Evolutionary conservation across 2,888 invertebrate species (phyloP), one percentile per base, ranked within the genome.

Genomic region (Amphipyra tragopoginis): DNA sequence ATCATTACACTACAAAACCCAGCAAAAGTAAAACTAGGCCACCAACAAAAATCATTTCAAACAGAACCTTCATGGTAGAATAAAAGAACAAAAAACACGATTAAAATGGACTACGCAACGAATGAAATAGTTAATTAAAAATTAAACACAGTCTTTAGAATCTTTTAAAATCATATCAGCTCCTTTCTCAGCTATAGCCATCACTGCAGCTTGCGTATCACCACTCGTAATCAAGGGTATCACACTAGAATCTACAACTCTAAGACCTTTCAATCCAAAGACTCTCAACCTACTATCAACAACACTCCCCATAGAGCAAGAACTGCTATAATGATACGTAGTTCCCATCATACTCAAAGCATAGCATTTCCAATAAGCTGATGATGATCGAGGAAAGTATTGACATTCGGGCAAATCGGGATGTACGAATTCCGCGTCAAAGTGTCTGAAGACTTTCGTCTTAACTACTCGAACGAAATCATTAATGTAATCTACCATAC

Each of bases 161-260:
- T 76, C 73, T 36, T 65, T 44, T 10, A 77, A 69, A 6, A 81
- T 77, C 53, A 80, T 61, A 63, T 77, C 78, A 9, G 78, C 53
- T 0, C 95, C 96, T 77, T 96, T 96, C 77, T 96, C 96, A 0
- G 94, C 96, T 8, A 96, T 95, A 95, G 96, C 96, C 10, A 96
- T 91, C 0, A 93, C 90, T 0, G 96, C 95, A 0, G 96, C 96
- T 65, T 96, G 95, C 0, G 95, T 96, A 70, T 96, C 95, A 0
- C 96, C 96, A 7, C 95, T 95, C 0, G 93, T 89, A 0, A 95
- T 93, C 15, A 86, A 85, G 0, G 96, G 96, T 95, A 96, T 96
- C 5, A 96, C 91, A 69, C 96, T 96, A 0, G 96, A 95, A 72
- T 96, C 96, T 0, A 96, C 95, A 0, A 96, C 96, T 44, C 96